Conservation (phyloP, 2,113 vertebrate species). For the Ictalurus punctatus region DNA sequence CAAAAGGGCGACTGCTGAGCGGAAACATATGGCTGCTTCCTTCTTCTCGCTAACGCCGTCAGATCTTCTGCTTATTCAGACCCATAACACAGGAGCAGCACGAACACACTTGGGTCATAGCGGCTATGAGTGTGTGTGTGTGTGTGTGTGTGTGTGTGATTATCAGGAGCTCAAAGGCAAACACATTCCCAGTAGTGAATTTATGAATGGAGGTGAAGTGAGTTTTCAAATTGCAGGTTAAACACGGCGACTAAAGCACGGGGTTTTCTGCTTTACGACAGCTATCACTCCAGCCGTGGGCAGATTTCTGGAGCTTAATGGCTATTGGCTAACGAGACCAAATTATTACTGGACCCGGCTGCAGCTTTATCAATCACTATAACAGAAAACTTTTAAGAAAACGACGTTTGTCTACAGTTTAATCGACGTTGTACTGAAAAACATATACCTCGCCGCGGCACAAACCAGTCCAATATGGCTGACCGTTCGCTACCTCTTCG, state of each 20-base stretch:
- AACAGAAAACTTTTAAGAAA: no score
- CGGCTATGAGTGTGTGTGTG: neutral
- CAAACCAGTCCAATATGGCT: no score
- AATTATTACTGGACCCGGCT: no score
- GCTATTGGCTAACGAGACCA: no score
- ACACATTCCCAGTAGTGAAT: neutral
- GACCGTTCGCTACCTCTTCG: no score
- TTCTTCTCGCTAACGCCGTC: constrained; percentile 46
- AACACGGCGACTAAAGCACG: neutral
- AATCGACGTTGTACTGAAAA: no score
- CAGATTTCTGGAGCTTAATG: neutral
- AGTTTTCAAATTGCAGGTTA: neutral
- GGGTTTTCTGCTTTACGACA: neutral
- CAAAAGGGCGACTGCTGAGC: constrained; percentile 58
- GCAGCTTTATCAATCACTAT: no score
- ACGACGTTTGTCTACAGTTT: no score
- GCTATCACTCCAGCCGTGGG: neutral
- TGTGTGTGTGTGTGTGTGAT: constrained; percentile 6
- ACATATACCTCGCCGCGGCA: no score
- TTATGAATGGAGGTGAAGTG: constrained; percentile 16
- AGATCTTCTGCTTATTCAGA: constrained; percentile 40
- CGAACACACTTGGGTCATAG: neutral
- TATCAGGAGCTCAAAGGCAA: neutral
- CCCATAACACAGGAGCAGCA: constrained; percentile 2
- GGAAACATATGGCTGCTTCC: constrained; percentile 65